Percentiles rank a stretch among this genome's conserved stretches.
Evolutionary conservation across 2,113 vertebrate genomes (phyloP).

Genomic region (Stigmatopora nigra): DNA sequence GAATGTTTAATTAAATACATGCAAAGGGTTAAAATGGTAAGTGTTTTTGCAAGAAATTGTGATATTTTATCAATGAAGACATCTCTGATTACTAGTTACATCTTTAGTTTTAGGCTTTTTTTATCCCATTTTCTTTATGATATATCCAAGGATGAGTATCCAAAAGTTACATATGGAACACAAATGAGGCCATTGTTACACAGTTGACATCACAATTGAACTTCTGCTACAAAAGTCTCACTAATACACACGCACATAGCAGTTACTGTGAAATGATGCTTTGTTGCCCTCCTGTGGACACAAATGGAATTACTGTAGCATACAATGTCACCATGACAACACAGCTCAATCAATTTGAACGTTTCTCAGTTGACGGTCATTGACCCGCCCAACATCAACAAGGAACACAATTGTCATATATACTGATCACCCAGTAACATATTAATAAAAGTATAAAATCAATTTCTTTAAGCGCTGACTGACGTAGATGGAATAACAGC

Average conservation of each 20-base stretch:
- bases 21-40: not conserved
- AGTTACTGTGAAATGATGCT: not conserved
- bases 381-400: not conserved
- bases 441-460: not conserved
- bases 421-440: not conserved
- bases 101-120: not conserved
- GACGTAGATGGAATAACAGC: not conserved
- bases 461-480: not conserved
- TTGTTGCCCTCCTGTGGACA: conserved; percentile 1
- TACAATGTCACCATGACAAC: not conserved
- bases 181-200: not conserved
- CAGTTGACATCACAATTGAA: not conserved
- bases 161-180: not conserved
- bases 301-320: not conserved
- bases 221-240: not conserved
- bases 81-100: not conserved
- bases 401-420: not conserved
- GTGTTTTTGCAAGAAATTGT: not conserved
- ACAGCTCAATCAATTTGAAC: not conserved
- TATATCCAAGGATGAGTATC: not conserved
- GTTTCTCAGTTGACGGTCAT: not conserved
- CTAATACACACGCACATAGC: not conserved
- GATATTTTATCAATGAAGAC: not conserved
- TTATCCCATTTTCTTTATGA: not conserved
- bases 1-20: not conserved